These are phyloP conservation scores for Caenorhabditis inopinata DNA, from an alignment of 1,140 invertebrate species.

Conservation along the genomic window DNA sequence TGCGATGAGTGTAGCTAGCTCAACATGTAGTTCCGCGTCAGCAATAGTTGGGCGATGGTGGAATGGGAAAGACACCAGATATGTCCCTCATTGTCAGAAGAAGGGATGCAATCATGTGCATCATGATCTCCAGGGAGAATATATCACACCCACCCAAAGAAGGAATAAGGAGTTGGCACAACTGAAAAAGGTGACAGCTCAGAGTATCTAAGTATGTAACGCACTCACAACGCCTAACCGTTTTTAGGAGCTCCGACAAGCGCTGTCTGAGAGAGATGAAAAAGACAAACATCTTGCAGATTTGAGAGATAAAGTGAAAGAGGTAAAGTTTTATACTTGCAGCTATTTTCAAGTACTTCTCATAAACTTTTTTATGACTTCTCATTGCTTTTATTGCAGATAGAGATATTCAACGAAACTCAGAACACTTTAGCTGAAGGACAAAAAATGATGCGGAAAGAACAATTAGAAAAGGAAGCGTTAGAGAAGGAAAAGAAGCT, in stretches of 20 bases:
- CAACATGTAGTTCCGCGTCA: constrained; percentile 53
- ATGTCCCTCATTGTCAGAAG: constrained; percentile 63
- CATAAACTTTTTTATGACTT: background rate
- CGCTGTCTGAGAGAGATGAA: constrained; percentile 40
- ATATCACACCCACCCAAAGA: constrained; percentile 62
- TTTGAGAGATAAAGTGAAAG: constrained; percentile 61
- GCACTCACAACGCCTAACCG: background rate
- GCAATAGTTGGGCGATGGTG: constrained; percentile 65
- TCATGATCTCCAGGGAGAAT: constrained; percentile 47
- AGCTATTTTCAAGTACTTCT: no score
- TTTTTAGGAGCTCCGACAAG: constrained; percentile 48
- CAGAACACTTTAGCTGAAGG: constrained; percentile 52
- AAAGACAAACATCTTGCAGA: constrained; percentile 60
- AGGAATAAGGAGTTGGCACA: constrained; percentile 51
- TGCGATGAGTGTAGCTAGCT: constrained; percentile 49
- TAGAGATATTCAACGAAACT: constrained; percentile 49
- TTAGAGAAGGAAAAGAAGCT: constrained; percentile 52
- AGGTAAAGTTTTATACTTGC: constrained; percentile 51
- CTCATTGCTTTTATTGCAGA: background rate
- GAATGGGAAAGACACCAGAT: constrained; percentile 64
- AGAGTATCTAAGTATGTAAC: constrained; percentile 23
- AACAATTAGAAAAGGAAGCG: constrained; percentile 50
- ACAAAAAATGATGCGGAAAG: constrained; percentile 49
- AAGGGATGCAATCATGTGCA: constrained; percentile 57
- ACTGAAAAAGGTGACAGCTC: background rate